Base-by-base conservation (phyloP, 2,888 invertebrate species). In the Drosophila mimica region DNA sequence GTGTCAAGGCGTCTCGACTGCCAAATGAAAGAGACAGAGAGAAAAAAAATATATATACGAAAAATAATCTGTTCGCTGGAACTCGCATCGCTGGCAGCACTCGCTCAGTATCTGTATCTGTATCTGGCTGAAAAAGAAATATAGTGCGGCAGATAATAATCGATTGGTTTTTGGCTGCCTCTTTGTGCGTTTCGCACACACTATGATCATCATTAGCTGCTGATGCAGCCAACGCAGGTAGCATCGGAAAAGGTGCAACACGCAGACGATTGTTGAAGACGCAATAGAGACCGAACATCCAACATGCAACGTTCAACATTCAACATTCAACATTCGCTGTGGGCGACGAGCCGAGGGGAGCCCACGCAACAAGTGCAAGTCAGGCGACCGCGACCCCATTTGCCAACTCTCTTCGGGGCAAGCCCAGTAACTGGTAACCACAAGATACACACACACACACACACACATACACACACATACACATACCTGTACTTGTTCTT, bases 41-140 rank as follows among this genome's bases (percentile, higher is more conserved):
- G 8, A 17, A n/a, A 15, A 13, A 9, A 17, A 52, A n/a, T 15
- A 7, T 4, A 52, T 31, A 52, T 33, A 66, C 70, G 77, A 65
- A 79, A 91, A 81, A 91, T 91, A 85, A 91, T 91, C 89, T 91
- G 74, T 90, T 90, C 91, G 61, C 67, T 83, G 91, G 91, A 91
- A 91, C 80, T 91, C 49, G 48, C 17, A 56, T 91, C 49, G 48
- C 17, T 60, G 28, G 38, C 36, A 56, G 36, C 54, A n/a, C 28
- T 5, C 28, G 36, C 56, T 5, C 7, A 6, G 17, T 36, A 34
- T 38, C 28, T 56, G 52, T 57, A 36, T 73, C 66, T 36, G 73
- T 51, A 62, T 71, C 49, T 56, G 40, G 51, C 38, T 36, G 52
- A 15, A 13, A 17, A 31, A 30, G 36, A 57, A 63, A 61, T 68